Percentiles rank a stretch among this genome's conserved stretches.
Evolutionary conservation across 2,888 invertebrate genomes (phyloP).

Genomic region (Tetragnatha montana): DNA sequence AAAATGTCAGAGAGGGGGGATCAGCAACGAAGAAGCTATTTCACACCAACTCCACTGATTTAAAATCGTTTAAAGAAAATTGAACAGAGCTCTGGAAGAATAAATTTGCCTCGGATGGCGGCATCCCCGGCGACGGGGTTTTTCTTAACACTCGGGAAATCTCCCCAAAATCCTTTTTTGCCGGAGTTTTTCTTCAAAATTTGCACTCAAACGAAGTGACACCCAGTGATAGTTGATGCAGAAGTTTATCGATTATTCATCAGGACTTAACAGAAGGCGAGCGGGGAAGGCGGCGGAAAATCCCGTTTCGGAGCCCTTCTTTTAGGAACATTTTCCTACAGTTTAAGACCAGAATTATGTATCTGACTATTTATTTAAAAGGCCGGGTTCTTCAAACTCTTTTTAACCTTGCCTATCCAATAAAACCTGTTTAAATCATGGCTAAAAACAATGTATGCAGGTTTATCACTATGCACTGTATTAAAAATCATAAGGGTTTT

Average conservation of each 20-base stretch:
- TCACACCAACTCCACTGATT: not conserved
- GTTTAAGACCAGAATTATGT: no score
- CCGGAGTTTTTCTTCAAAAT: not conserved
- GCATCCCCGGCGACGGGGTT: not conserved
- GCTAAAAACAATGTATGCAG: no score
- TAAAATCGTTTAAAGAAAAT: constrained; percentile 1
- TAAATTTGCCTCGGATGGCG: not conserved
- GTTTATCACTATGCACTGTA: no score
- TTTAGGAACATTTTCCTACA: no score
- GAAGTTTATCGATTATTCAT: not conserved
- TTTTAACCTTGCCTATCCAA: no score
- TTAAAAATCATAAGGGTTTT: no score
- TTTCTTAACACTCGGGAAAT: not conserved
- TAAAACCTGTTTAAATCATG: no score
- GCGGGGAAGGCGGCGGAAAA: no score
- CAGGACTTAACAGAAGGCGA: not conserved
- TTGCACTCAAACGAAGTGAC: constrained; percentile 1
- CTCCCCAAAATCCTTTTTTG: not conserved
- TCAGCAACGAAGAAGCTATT: not conserved
- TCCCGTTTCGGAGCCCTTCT: no score
- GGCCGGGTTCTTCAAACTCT: no score
- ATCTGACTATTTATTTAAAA: no score
- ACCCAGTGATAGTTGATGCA: not conserved
- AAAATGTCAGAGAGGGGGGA: not conserved
- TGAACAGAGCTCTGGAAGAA: not conserved